Percentiles rank a stretch among this genome's conserved stretches.
Conservation (phyloP, 1,140 invertebrate genomes). For the Euwallacea fornicatus region DNA sequence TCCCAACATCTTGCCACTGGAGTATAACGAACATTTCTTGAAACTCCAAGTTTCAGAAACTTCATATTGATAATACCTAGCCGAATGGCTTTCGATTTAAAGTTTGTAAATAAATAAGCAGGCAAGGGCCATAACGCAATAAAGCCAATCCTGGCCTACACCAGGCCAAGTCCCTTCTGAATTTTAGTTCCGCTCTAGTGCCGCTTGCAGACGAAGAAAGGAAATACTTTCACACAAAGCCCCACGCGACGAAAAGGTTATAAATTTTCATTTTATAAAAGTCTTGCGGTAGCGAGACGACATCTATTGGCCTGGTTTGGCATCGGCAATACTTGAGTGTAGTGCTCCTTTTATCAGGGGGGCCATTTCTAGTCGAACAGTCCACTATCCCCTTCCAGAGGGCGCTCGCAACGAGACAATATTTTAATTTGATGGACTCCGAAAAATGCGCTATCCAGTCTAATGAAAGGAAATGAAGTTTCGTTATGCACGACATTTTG, state of each 20-base stretch:
- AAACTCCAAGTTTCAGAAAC: conserved; percentile 3
- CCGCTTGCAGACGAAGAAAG: not conserved
- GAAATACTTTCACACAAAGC: conserved; percentile 12
- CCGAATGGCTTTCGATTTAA: conserved; percentile 14
- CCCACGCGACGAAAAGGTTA: conserved; percentile 11
- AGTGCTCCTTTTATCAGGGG: no score
- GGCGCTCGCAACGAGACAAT: no score
- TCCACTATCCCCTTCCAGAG: no score
- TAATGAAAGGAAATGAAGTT: conserved; percentile 4
- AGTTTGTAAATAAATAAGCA: conserved; percentile 17
- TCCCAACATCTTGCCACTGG: not conserved
- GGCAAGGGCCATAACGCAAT: conserved; percentile 4
- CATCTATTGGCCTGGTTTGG: conserved; percentile 2
- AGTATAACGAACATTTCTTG: no score
- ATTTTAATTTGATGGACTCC: no score
- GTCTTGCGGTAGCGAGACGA: not conserved
- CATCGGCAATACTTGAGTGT: not conserved
- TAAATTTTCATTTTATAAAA: conserved; percentile 2
- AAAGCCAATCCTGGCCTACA: conserved; percentile 11
- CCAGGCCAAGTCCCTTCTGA: conserved; percentile 5
- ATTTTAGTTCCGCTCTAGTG: conserved; percentile 11
- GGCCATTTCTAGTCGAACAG: no score
- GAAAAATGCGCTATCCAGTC: no score
- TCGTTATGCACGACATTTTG: conserved; percentile 7
- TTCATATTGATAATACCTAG: conserved; percentile 1